Evolutionary conservation across 2,113 vertebrate genomes (phyloP).

Genomic region (Entomyzon cyanotis): DNA sequence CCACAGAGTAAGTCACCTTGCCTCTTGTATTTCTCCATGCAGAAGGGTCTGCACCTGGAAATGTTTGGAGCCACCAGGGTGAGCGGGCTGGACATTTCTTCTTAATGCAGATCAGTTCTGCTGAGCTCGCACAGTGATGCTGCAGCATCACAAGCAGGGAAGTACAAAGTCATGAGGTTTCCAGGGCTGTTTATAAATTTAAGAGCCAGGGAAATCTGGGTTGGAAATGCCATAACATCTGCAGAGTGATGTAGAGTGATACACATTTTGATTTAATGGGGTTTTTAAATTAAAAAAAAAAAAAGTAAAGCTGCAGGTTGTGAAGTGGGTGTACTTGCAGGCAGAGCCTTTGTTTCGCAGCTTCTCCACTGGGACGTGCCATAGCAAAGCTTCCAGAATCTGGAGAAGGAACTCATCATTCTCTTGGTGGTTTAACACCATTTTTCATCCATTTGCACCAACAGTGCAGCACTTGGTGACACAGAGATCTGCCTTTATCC

Average conservation of each 20-base stretch:
- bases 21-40: neutral
- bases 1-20: neutral
- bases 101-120: neutral
- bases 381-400: neutral
- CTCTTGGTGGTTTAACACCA: neutral
- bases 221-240: neutral
- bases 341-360: accelerated
- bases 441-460: neutral
- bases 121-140: neutral
- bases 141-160: neutral
- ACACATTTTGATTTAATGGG: neutral
- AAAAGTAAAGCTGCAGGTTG: neutral
- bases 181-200: neutral
- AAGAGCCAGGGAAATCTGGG: neutral
- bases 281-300: neutral
- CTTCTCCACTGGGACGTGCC: neutral
- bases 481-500: too few relatives aligned
- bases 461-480: neutral
- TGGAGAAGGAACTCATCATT: neutral
- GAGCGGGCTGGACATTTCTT: neutral
- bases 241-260: neutral
- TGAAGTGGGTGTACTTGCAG: neutral
- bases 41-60: neutral
- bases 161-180: neutral
- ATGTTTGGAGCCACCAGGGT: neutral